Evolutionary conservation across 2,888 invertebrate species (phyloP).

Genomic region (Trilocha varians): DNA sequence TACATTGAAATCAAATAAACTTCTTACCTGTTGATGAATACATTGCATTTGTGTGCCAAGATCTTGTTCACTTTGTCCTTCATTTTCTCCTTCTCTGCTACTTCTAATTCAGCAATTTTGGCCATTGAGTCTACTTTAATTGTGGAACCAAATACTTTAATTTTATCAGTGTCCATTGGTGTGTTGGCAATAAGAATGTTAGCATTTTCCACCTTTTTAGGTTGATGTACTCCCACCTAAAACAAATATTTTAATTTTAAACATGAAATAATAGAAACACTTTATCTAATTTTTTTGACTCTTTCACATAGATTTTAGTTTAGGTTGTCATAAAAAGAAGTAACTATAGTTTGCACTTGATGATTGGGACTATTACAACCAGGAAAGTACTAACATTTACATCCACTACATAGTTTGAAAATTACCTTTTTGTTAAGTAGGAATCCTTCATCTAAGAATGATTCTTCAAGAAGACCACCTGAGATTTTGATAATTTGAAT

Average conservation of each 20-base stretch:
- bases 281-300: too few species aligned
- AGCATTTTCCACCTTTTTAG: slow-evolving; percentile 95
- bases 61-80: slow-evolving; percentile 99
- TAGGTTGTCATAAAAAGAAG: too few species aligned
- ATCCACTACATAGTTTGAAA: too few species aligned
- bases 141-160: slow-evolving; percentile 97
- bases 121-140: slow-evolving; percentile 94
- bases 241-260: slow-evolving; percentile 1
- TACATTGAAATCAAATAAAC: too few species aligned
- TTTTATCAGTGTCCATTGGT: slow-evolving; percentile 99
- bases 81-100: slow-evolving; percentile 99
- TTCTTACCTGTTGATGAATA: slow-evolving; percentile 93
- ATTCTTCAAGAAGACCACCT: slow-evolving; percentile 94
- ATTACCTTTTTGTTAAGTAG: slow-evolving; percentile 91
- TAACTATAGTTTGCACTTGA: too few species aligned
- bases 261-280: neutral
- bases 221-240: slow-evolving; percentile 96
- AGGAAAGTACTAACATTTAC: neutral
- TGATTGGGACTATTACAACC: too few species aligned
- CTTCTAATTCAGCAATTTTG: slow-evolving; percentile 97
- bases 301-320: too few species aligned
- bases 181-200: slow-evolving; percentile 98
- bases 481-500: slow-evolving; percentile 98
- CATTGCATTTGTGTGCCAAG: slow-evolving; percentile 93
- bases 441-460: slow-evolving; percentile 96